Evolutionary conservation across 2,797 vertebrate species (phyloP).

Genomic region (Okamejei kenojei): DNA sequence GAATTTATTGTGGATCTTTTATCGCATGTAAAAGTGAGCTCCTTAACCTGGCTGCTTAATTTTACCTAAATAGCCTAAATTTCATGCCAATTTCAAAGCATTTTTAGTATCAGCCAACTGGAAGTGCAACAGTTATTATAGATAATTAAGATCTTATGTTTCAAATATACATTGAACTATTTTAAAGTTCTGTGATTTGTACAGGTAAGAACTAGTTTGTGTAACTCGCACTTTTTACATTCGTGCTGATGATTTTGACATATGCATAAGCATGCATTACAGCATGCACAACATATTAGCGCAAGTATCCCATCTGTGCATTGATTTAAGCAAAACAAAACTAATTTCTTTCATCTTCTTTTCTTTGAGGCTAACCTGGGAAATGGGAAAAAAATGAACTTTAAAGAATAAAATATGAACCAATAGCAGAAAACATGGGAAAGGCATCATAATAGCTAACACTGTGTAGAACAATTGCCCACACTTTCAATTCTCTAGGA

Average conservation of each 20-base stretch:
- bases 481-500: not conserved
- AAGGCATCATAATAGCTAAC: not conserved
- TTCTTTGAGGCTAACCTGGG: not conserved
- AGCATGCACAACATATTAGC: not conserved
- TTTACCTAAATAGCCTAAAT: not conserved
- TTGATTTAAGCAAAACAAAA: not conserved
- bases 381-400: not conserved
- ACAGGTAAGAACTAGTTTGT: not conserved
- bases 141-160: not conserved
- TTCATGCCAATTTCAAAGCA: not conserved
- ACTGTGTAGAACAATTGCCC: not conserved
- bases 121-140: not conserved
- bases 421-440: not conserved
- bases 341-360: not conserved
- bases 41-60: not conserved
- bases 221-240: not conserved
- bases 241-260: too few relatives aligned
- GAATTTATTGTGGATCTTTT: not conserved
- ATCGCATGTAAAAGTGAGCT: not conserved
- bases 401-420: not conserved
- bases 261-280: too few relatives aligned
- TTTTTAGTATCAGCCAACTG: not conserved
- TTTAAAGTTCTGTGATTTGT: not conserved
- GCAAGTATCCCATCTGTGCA: not conserved
- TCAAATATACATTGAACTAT: not conserved